Evolutionary conservation across 2,113 vertebrate genomes (phyloP), one percentile per base, ranked within the genome.

Genomic region (Pan paniscus): DNA sequence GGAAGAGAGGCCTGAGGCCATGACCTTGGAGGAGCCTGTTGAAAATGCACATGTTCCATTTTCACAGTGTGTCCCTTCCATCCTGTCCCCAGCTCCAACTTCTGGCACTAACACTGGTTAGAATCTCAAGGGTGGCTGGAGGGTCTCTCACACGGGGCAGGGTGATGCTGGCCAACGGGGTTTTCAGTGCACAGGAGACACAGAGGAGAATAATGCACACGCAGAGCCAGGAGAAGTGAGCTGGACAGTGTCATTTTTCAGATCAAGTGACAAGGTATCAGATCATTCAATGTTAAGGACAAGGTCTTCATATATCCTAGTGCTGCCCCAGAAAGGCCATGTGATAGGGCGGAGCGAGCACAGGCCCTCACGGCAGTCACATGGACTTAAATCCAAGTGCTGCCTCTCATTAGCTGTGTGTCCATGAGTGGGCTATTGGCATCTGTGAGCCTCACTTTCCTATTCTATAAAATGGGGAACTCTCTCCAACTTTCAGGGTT

Each of bases 161-260:
- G 32, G 10, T 5, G 57, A 48, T 18, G 48, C 40, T 32, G 76
- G 20, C n/a, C 73, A 25, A 3, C 0, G 25, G 57, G 23, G 20
- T 20, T 70, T 48, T 73, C 43, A 3, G 8, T 0, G 2, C 59
- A 35, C 20, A 8, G 0, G 0, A 40, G 43, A 38, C 0, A 0
- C 43, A 50, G 48, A n/a, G 35, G 73, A 64, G 64, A 30, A 18
- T 1, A 13, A 30, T 6, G 22, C 12, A 32, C n/a, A 11, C 3
- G 3, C 22, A 46, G 38, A 10, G 91, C n/a, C 57, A 82, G 32
- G 5, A 86, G 17, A 90, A 11, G 55, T 12, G 14, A 16, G 17
- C 20, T n/a, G 43, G 79, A 89, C 35, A 30, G n/a, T 22, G 13
- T 40, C 70, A 48, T 57, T 59, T 78, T 85, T n/a, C 40, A 12